Evolutionary conservation across 2,113 vertebrate genomes (phyloP).

Genomic region (Mobula birostris): DNA sequence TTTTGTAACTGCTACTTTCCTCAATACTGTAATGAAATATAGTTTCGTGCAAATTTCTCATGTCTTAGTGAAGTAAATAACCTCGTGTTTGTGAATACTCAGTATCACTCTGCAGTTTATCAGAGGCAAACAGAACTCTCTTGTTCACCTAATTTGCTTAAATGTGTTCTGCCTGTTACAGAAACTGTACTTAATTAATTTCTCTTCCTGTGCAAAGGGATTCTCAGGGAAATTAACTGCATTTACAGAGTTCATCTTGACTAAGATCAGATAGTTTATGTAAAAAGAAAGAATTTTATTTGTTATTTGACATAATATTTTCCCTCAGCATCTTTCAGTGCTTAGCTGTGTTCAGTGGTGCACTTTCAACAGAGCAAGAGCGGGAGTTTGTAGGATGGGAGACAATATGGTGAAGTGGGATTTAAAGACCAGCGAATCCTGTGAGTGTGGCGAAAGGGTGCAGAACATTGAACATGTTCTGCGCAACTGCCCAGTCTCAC

Average conservation of each 20-base stretch:
- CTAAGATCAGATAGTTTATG: background rate
- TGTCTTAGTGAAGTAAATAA: background rate
- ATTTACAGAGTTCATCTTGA: background rate
- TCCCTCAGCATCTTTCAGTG: background rate
- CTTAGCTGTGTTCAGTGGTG: background rate
- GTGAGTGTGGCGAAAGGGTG: too few relatives aligned
- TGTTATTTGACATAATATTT: background rate
- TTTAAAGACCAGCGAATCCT: too few relatives aligned
- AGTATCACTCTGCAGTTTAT: background rate
- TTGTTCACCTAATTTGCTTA: background rate
- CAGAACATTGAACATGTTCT: too few relatives aligned
- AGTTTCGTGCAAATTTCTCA: background rate
- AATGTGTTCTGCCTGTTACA: background rate
- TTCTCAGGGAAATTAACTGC: background rate
- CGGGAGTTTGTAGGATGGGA: too few relatives aligned
- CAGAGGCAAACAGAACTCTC: background rate
- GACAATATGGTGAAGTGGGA: too few relatives aligned
- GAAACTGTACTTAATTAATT: background rate
- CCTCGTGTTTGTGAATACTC: background rate
- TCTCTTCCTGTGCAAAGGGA: background rate
- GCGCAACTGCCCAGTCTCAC: too few relatives aligned
- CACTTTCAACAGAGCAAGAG: too few relatives aligned
- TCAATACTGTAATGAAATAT: background rate
- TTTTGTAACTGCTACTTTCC: background rate
- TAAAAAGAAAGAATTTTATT: background rate